phyloP scores from a whole-genome alignment of 2,888 invertebrate species.

The Seira sanloemensis region DNA sequence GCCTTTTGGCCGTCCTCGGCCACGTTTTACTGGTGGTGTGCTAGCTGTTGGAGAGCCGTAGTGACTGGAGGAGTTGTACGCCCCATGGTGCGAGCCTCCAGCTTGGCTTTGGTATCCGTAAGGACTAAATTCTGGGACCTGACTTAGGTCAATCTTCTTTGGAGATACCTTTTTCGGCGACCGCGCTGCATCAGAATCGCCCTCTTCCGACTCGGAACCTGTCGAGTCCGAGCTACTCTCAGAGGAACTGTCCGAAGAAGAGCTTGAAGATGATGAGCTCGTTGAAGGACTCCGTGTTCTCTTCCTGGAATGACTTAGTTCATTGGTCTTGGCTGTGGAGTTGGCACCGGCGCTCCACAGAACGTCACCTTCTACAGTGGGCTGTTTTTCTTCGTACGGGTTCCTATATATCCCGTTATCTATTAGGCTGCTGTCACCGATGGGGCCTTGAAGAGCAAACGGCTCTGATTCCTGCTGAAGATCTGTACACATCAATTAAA shows the following conservation, averaged over 20 bases:
- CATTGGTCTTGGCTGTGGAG: not conserved
- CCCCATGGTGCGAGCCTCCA: not conserved
- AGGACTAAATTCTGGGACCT: not conserved
- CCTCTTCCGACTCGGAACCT: conserved; percentile 51
- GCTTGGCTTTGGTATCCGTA: not conserved
- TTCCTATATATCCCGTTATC: too few relatives aligned
- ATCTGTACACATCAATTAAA: too few relatives aligned
- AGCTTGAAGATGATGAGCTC: conserved; percentile 75
- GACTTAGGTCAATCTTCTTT: not conserved
- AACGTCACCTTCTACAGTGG: not conserved
- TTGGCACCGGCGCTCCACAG: not conserved
- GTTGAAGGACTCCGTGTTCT: conserved; percentile 81
- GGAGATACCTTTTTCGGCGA: not conserved
- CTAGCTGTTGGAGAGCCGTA: not conserved
- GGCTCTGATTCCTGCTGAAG: too few relatives aligned
- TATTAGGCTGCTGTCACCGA: too few relatives aligned
- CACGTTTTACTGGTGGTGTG: conserved; percentile 46
- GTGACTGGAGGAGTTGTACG: not conserved
- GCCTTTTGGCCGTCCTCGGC: conserved; percentile 59
- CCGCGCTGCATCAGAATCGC: conserved; percentile 18
- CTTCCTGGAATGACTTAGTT: conserved; percentile 74
- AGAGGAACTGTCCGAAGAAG: conserved; percentile 42
- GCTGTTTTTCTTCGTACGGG: not conserved
- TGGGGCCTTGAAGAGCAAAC: too few relatives aligned
- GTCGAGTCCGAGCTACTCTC: conserved; percentile 46